Evolutionary conservation across 2,113 vertebrate genomes (phyloP).

Genomic region (Odocoileus hemionus): DNA sequence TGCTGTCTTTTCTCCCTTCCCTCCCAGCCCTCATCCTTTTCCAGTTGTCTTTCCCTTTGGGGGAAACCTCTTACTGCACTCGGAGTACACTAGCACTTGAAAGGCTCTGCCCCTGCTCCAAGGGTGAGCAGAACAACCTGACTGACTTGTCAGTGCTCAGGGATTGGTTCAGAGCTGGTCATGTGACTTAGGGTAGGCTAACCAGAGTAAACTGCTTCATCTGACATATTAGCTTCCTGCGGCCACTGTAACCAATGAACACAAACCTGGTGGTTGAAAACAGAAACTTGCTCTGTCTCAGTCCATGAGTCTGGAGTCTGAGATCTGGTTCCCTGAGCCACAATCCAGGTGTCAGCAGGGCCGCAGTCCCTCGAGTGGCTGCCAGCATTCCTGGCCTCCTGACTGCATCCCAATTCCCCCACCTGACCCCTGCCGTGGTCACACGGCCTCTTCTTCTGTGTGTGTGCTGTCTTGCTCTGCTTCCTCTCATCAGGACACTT

Average conservation of each 20-base stretch:
- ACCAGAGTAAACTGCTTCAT: background rate
- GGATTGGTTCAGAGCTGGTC: background rate
- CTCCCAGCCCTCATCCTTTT: background rate
- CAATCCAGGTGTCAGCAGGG: background rate
- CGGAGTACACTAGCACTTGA: background rate
- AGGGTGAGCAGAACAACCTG: background rate
- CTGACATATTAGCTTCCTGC: background rate
- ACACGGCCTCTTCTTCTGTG: background rate
- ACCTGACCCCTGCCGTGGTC: background rate
- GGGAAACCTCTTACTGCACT: accelerated
- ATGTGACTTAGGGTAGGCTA: background rate
- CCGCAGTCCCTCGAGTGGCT: background rate
- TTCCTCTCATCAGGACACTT: background rate
- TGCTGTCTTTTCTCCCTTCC: background rate
- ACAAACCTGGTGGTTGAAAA: background rate
- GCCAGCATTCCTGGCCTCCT: background rate
- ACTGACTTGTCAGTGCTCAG: background rate
- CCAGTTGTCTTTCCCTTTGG: background rate
- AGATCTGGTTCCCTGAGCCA: background rate
- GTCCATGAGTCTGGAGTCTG: background rate
- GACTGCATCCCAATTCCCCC: background rate
- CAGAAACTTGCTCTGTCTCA: background rate
- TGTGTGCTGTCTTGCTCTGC: background rate
- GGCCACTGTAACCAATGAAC: background rate
- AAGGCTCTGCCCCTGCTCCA: background rate